Percentiles rank a stretch among this genome's conserved stretches.
These are phyloP conservation scores for Hystrix cristata DNA, from an alignment of 2,113 vertebrate species.

Conservation along the genomic window DNA sequence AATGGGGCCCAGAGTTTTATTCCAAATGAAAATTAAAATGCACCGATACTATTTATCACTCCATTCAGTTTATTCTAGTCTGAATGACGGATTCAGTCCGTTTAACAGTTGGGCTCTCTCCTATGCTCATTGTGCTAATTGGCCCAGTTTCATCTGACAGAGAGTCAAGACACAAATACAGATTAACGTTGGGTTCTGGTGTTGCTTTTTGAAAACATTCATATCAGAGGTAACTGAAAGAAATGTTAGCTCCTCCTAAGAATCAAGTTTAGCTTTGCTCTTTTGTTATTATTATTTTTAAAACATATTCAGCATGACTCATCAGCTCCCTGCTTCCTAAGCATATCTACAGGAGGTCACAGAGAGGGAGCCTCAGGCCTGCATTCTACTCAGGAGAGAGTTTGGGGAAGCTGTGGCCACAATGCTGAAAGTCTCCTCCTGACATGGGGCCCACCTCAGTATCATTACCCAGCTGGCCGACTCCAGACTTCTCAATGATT, in stretches of 20 bases:
- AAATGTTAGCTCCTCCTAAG: conserved; percentile 43
- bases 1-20: not conserved
- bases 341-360: not conserved
- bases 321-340: not conserved
- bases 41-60: not conserved
- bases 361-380: not conserved
- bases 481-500: not conserved
- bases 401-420: not conserved
- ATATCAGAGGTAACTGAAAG: not conserved
- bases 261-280: not conserved
- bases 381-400: not conserved
- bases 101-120: not conserved
- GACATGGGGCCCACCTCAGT: not conserved
- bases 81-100: not conserved
- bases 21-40: conserved; percentile 50
- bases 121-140: not conserved
- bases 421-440: not conserved
- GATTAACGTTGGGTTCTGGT: not conserved
- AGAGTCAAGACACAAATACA: not conserved
- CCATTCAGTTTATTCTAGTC: not conserved
- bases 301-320: not conserved
- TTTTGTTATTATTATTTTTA: not conserved
- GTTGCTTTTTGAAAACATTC: conserved; percentile 23
- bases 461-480: not conserved
- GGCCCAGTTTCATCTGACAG: not conserved